A percentile compares a stretch with the other conserved stretches of the same genome.
phyloP scores from a whole-genome alignment of 2,888 invertebrate genomes.

The Aleiodes alternator region DNA sequence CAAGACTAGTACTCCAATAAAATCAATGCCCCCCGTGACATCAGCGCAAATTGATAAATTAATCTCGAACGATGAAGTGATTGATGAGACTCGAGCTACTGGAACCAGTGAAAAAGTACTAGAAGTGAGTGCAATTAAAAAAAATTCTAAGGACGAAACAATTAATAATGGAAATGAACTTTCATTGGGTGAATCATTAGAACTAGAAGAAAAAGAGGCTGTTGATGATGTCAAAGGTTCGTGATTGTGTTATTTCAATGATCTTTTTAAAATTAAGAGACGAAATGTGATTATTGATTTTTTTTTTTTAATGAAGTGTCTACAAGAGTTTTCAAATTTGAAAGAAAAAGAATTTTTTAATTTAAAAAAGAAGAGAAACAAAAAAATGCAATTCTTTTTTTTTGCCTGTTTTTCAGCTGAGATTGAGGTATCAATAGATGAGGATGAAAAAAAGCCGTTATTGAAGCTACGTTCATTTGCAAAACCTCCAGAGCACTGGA shows the following conservation, averaged over 20 bases:
- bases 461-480: conserved; percentile 68
- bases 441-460: conserved; percentile 49
- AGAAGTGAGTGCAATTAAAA: too few relatives aligned
- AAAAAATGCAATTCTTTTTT: background rate
- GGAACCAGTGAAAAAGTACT: too few relatives aligned
- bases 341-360: background rate
- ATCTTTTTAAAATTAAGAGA: background rate
- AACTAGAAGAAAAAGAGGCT: background rate
- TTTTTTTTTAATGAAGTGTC: background rate
- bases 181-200: background rate
- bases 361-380: background rate
- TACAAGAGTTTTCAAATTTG: background rate
- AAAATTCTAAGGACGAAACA: background rate
- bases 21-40: too few relatives aligned
- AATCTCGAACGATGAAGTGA: too few relatives aligned
- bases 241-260: conserved; percentile 5
- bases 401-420: background rate
- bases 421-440: conserved; percentile 36
- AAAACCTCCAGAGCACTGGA: conserved; percentile 66
- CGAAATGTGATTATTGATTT: background rate
- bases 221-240: conserved; percentile 24
- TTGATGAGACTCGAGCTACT: too few relatives aligned
- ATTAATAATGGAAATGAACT: background rate
- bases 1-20: too few relatives aligned
- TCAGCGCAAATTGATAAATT: too few relatives aligned